Conservation (phyloP, 2,888 invertebrate species). For the Rapana venosa region DNA sequence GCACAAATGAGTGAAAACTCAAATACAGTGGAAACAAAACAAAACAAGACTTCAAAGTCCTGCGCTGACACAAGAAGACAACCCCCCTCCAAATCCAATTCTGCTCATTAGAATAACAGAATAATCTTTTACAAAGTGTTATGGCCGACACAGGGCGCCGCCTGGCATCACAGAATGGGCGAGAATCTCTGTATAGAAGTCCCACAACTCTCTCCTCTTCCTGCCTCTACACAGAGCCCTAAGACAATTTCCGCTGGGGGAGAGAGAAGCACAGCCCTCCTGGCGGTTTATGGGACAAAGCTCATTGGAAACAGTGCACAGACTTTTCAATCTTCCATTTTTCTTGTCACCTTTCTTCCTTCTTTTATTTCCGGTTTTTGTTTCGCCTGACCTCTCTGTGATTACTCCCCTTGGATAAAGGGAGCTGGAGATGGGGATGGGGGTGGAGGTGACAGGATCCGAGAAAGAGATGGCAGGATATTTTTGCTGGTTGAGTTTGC, state of each 20-base stretch:
- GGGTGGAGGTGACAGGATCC: no score
- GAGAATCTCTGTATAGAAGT: slow-evolving; percentile 7
- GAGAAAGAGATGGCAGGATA: no score
- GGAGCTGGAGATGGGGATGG: no score
- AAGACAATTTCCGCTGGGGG: slow-evolving; percentile 41
- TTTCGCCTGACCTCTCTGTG: slow-evolving; percentile 7
- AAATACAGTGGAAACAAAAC: no score
- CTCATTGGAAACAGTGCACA: slow-evolving; percentile 38
- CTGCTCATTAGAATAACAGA: slow-evolving; percentile 45
- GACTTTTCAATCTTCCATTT: slow-evolving; percentile 44
- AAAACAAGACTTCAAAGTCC: no score
- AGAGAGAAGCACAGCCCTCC: slow-evolving; percentile 26
- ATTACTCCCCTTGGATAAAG: background rate
- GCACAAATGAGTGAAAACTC: no score
- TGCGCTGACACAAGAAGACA: no score
- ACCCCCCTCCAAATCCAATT: slow-evolving; percentile 32
- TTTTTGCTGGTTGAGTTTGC: no score
- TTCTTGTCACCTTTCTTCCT: slow-evolving; percentile 42
- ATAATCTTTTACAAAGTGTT: slow-evolving; percentile 43
- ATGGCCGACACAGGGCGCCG: slow-evolving; percentile 32
- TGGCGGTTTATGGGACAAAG: slow-evolving; percentile 40
- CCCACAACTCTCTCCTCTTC: slow-evolving; percentile 12
- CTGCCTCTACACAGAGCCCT: slow-evolving; percentile 18
- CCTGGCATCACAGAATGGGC: background rate
- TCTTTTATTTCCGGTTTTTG: slow-evolving; percentile 26